These are phyloP conservation scores for Tylochromis polylepis DNA, from an alignment of 2,113 vertebrate species.

Conservation along the genomic window DNA sequence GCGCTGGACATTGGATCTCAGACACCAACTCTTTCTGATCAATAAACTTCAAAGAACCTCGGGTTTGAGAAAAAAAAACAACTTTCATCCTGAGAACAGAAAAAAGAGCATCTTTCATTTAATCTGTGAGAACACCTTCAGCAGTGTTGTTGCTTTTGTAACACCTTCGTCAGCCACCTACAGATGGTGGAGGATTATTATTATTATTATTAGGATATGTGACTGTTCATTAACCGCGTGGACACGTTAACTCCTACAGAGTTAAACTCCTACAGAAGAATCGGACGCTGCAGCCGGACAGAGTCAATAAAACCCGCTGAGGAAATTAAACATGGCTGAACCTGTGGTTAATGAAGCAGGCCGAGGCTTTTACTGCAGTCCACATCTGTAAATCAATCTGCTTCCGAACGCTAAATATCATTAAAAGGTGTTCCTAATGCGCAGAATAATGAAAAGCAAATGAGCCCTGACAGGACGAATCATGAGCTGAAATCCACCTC, in stretches of 20 bases:
- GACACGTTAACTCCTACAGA: not conserved
- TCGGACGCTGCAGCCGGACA: not conserved
- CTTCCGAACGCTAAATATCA: not conserved
- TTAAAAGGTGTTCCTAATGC: not conserved
- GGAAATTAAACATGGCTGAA: conserved; percentile 3
- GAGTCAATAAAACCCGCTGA: not conserved
- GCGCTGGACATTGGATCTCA: not conserved
- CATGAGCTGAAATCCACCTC: not conserved
- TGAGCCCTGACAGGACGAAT: not conserved
- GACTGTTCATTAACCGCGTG: not conserved
- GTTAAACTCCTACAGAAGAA: not conserved
- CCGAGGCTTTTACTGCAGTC: not conserved
- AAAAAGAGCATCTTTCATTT: not conserved
- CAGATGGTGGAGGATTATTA: not conserved
- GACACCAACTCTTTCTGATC: not conserved
- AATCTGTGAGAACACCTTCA: not conserved
- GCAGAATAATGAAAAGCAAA: not conserved
- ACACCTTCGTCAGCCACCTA: accelerated
- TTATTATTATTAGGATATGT: not conserved
- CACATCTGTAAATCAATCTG: not conserved
- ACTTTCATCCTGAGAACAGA: not conserved
- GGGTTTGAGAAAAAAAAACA: not conserved
- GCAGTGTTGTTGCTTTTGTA: not conserved
- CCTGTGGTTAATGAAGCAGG: conserved; percentile 2
- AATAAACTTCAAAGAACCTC: not conserved